These are phyloP conservation scores for Uloborus diversus DNA, from an alignment of 1,140 invertebrate species.

Conservation along the genomic window DNA sequence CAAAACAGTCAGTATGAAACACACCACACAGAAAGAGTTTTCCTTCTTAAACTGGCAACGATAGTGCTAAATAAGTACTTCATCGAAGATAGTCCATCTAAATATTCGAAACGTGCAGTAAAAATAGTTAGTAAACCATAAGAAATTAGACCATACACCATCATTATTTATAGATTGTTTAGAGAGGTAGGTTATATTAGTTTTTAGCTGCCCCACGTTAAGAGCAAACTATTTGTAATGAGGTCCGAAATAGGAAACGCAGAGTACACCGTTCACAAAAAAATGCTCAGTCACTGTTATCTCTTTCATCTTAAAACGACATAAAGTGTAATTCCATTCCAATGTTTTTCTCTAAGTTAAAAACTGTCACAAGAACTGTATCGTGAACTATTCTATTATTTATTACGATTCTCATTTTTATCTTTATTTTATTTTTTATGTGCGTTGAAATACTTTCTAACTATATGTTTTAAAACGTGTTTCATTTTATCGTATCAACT, in stretches of 20 bases:
- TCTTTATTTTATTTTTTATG: no score
- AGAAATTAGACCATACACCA: conserved; percentile 53
- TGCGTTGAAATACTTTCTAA: no score
- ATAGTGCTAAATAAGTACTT: conserved; percentile 49
- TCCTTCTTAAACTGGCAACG: conserved; percentile 32
- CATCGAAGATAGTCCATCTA: conserved; percentile 53
- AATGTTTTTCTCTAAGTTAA: no score
- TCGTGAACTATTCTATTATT: no score
- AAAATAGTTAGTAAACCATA: conserved; percentile 55
- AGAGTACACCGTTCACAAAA: conserved; percentile 53
- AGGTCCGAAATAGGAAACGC: conserved; percentile 53
- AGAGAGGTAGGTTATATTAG: conserved; percentile 54
- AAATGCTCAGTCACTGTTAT: no score
- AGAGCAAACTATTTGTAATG: conserved; percentile 49
- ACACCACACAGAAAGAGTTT: conserved; percentile 45
- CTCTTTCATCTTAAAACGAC: no score
- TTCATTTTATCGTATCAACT: no score
- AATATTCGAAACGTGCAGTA: conserved; percentile 55
- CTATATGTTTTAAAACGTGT: no score
- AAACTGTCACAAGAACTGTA: no score
- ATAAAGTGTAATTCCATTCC: no score
- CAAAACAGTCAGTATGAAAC: conserved; percentile 47
- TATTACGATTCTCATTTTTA: no score
- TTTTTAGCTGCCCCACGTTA: conserved; percentile 42
- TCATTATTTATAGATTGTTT: conserved; percentile 56